These are phyloP conservation scores for Grallaria varia DNA, from an alignment of 2,113 vertebrate genomes.

Conservation along the genomic window DNA sequence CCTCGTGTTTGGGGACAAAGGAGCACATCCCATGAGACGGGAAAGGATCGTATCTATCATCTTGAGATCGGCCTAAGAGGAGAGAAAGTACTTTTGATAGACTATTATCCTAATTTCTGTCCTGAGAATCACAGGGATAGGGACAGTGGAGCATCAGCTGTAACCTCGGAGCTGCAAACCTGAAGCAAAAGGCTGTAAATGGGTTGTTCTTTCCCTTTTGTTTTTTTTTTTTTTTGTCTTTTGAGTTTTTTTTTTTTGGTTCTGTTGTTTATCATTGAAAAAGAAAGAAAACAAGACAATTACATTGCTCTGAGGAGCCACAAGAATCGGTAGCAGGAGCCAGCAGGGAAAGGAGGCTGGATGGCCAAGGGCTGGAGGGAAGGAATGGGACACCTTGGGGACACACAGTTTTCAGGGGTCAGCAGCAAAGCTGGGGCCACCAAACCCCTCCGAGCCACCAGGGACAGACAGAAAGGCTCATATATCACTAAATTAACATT, in stretches of 20 bases:
- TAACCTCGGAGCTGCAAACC: not conserved
- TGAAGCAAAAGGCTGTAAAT: not conserved
- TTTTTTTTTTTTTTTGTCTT: too few relatives aligned
- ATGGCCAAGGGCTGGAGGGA: not conserved
- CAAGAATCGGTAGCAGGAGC: not conserved
- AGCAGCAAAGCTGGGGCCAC: not conserved
- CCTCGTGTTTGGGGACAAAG: not conserved
- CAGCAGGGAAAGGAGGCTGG: not conserved
- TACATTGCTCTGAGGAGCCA: not conserved
- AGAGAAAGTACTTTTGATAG: conserved; percentile 28
- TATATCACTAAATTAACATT: not conserved
- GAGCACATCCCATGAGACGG: not conserved
- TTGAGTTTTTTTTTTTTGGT: not conserved
- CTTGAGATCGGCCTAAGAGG: not conserved
- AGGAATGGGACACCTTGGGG: fast-evolving
- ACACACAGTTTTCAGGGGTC: not conserved
- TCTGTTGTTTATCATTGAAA: not conserved
- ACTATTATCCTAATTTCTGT: conserved; percentile 55
- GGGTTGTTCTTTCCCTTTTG: not conserved
- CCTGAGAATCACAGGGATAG: not conserved
- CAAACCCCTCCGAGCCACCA: fast-evolving
- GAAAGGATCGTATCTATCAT: not conserved
- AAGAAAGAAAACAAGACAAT: not conserved
- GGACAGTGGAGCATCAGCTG: not conserved
- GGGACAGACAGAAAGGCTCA: not conserved